Evolutionary conservation across 2,113 vertebrate species (phyloP).

Genomic region (Calyptomena viridis): DNA sequence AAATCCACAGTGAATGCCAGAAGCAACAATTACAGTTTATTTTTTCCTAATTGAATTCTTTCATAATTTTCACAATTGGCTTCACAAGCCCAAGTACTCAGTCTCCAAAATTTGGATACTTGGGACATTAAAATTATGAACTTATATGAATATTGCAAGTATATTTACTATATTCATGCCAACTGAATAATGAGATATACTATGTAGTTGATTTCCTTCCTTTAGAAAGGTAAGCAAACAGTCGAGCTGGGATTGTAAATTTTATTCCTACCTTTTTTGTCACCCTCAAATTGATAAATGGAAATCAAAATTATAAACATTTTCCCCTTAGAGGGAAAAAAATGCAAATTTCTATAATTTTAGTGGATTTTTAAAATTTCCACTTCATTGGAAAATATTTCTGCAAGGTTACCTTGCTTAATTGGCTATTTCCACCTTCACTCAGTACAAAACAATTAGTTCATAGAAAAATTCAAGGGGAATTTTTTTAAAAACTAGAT

Average conservation of each 20-base stretch:
- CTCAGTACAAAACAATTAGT: neutral
- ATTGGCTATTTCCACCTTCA: neutral
- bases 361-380: neutral
- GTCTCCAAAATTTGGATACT: neutral
- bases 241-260: neutral
- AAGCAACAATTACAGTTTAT: conserved; percentile 7
- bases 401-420: neutral
- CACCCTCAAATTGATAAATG: neutral
- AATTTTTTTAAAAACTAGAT: neutral
- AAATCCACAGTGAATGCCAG: neutral
- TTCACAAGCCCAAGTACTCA: neutral
- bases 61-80: neutral
- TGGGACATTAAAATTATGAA: neutral
- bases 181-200: neutral
- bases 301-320: neutral
- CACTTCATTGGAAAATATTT: neutral
- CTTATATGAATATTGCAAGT: neutral
- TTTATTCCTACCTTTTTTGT: neutral
- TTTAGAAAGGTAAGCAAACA: neutral
- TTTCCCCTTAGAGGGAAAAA: neutral
- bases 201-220: neutral
- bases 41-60: conserved; percentile 13
- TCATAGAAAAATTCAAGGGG: neutral
- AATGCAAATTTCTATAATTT: neutral
- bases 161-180: neutral